These are phyloP conservation scores for Menidia menidia DNA, from an alignment of 2,797 vertebrate species.

Conservation along the genomic window DNA sequence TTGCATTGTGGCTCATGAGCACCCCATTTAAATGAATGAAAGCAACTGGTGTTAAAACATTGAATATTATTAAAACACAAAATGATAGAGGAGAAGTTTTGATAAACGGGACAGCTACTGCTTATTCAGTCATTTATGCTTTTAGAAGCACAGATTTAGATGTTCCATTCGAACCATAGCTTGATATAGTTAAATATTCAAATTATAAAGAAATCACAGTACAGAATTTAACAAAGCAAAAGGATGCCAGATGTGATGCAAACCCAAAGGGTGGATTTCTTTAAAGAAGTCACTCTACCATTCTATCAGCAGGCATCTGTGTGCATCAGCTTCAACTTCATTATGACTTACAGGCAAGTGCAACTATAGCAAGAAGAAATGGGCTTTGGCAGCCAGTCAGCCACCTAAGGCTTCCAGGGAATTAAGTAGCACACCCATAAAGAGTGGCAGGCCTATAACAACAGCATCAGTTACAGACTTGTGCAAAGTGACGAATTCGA, in stretches of 20 bases:
- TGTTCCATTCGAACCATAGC: background rate
- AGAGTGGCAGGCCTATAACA: slow-evolving; percentile 25
- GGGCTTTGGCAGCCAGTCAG: slow-evolving; percentile 44
- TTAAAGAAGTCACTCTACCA: slow-evolving; percentile 36
- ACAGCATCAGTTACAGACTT: slow-evolving; percentile 12
- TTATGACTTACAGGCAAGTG: slow-evolving; percentile 44
- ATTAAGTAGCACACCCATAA: too few relatives aligned
- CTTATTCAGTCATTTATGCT: too few relatives aligned
- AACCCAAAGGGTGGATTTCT: slow-evolving; percentile 48
- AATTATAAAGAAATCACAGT: slow-evolving; percentile 21
- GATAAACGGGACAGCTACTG: background rate
- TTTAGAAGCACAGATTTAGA: background rate
- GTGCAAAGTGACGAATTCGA: too few relatives aligned
- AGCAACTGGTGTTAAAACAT: background rate
- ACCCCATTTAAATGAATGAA: background rate
- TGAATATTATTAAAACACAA: background rate
- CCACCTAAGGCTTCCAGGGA: slow-evolving; percentile 30
- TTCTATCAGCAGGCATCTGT: slow-evolving; percentile 42
- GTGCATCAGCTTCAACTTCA: slow-evolving; percentile 46
- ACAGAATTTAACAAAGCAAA: slow-evolving; percentile 25
- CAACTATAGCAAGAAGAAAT: slow-evolving; percentile 32
- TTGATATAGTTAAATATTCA: background rate
- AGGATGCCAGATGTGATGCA: slow-evolving; percentile 53
- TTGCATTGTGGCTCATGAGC: background rate
- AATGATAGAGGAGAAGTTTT: background rate